A percentile compares a stretch with the other conserved stretches of the same genome.
phyloP scores from a whole-genome alignment of 2,797 vertebrate species.

The Pempheris klunzingeri region DNA sequence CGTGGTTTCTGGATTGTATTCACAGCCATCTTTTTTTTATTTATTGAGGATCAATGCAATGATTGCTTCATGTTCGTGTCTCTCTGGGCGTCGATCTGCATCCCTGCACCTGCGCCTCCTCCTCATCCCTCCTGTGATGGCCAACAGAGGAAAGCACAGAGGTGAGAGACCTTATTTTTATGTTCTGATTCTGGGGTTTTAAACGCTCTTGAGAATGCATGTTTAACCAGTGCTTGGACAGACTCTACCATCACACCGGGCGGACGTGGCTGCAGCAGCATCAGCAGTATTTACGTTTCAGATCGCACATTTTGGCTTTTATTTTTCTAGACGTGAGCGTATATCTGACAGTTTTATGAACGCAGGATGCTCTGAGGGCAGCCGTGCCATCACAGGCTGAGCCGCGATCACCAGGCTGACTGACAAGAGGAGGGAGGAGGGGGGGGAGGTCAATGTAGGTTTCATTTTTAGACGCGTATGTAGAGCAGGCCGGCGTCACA shows the following conservation, averaged over 20 bases:
- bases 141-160: conserved; percentile 83
- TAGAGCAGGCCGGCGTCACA: conserved; percentile 66
- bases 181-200: not conserved
- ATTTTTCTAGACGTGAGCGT: not conserved
- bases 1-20: not conserved
- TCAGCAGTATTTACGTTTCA: not conserved
- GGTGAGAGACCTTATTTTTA: conserved; percentile 72
- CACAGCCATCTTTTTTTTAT: not conserved
- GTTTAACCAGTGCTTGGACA: not conserved
- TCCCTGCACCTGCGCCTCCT: conserved; percentile 83
- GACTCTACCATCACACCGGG: not conserved
- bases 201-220: not conserved
- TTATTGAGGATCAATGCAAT: conserved; percentile 19
- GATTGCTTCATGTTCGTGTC: conserved; percentile 64
- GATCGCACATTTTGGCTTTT: not conserved
- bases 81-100: conserved; percentile 76
- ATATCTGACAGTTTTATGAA: not conserved
- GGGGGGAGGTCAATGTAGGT: conserved; percentile 23
- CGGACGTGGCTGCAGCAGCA: not conserved
- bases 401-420: conserved; percentile 37
- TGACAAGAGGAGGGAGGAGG: conserved; percentile 14
- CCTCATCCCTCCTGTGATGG: conserved; percentile 63
- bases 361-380: conserved; percentile 19
- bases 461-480: conserved; percentile 71
- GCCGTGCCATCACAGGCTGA: conserved; percentile 44